A percentile compares a stretch with the other conserved stretches of the same genome.
Conservation (phyloP, 2,888 invertebrate genomes). For the Apamea anceps region DNA sequence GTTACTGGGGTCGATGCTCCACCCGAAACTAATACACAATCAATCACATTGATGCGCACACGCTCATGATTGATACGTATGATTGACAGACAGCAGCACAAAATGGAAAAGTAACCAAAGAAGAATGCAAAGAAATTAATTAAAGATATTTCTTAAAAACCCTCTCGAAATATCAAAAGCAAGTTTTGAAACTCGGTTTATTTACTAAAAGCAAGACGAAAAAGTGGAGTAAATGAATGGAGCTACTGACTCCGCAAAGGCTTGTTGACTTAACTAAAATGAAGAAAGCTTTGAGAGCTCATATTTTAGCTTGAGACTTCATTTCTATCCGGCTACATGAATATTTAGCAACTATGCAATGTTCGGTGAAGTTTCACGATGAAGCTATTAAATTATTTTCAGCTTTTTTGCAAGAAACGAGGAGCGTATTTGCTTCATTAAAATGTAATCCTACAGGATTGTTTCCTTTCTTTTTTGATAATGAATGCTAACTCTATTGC, state of each 20-base stretch:
- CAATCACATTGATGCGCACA: slow-evolving; percentile 57
- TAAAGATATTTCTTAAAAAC: slow-evolving; percentile 24
- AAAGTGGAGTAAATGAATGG: slow-evolving; percentile 48
- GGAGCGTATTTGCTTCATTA: slow-evolving; percentile 40
- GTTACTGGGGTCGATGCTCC: slow-evolving; percentile 60
- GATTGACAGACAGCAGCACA: slow-evolving; percentile 64
- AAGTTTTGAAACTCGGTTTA: slow-evolving; percentile 33
- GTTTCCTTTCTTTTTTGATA: slow-evolving; percentile 44
- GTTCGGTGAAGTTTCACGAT: slow-evolving; percentile 45
- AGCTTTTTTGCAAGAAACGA: slow-evolving; percentile 24
- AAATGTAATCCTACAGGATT: slow-evolving; percentile 45
- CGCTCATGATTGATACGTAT: slow-evolving; percentile 52
- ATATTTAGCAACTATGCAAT: slow-evolving; percentile 62
- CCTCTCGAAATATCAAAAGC: slow-evolving; percentile 18
- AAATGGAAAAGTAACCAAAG: slow-evolving; percentile 37
- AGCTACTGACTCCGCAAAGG: slow-evolving; percentile 32
- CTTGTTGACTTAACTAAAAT: slow-evolving; percentile 61
- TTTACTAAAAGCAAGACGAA: slow-evolving; percentile 33
- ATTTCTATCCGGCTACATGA: slow-evolving; percentile 51
- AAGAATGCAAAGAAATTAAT: slow-evolving; percentile 28
- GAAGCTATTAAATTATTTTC: slow-evolving; percentile 49
- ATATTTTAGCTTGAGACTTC: slow-evolving; percentile 53
- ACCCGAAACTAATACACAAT: slow-evolving; percentile 53
- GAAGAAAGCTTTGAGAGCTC: slow-evolving; percentile 52
- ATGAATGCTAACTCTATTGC: slow-evolving; percentile 51